A percentile compares a stretch with the other conserved stretches of the same genome.
Evolutionary conservation across 2,113 vertebrate species (phyloP).

Genomic region (Pycnonotus jocosus): DNA sequence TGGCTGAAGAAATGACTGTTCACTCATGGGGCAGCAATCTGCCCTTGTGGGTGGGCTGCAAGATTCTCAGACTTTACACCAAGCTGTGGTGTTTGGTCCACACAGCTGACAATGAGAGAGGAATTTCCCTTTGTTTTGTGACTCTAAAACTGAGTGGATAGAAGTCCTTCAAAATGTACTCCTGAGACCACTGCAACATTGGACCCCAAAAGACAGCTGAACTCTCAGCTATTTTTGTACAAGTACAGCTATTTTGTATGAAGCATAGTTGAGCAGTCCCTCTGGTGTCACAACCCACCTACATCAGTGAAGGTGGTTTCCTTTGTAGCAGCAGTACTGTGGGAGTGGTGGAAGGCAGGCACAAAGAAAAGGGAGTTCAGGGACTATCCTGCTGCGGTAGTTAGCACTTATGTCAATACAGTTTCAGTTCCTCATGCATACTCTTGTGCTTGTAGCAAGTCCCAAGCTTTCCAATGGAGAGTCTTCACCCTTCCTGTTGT

Average conservation of each 20-base stretch:
- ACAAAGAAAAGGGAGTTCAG: not conserved
- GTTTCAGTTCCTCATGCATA: not conserved
- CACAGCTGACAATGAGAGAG: not conserved
- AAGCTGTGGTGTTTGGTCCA: not conserved
- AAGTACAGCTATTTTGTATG: not conserved
- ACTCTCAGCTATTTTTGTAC: not conserved
- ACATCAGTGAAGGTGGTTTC: not conserved
- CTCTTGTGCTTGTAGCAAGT: not conserved
- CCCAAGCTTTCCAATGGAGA: not conserved
- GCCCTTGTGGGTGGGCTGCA: not conserved
- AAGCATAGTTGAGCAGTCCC: not conserved
- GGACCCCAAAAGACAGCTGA: not conserved
- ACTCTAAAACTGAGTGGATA: not conserved
- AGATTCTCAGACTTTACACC: not conserved
- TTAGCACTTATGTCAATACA: not conserved
- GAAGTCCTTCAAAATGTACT: not conserved
- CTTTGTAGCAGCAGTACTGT: not conserved
- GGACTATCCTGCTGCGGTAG: not conserved
- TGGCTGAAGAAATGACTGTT: not conserved
- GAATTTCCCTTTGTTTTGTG: not conserved
- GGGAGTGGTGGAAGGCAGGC: not conserved
- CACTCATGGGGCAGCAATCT: not conserved
- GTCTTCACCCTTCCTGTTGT: not conserved
- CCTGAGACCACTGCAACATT: not conserved
- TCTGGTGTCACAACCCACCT: not conserved